These are phyloP conservation scores for Sturnira hondurensis DNA, from an alignment of 2,113 vertebrate genomes.

Conservation along the genomic window DNA sequence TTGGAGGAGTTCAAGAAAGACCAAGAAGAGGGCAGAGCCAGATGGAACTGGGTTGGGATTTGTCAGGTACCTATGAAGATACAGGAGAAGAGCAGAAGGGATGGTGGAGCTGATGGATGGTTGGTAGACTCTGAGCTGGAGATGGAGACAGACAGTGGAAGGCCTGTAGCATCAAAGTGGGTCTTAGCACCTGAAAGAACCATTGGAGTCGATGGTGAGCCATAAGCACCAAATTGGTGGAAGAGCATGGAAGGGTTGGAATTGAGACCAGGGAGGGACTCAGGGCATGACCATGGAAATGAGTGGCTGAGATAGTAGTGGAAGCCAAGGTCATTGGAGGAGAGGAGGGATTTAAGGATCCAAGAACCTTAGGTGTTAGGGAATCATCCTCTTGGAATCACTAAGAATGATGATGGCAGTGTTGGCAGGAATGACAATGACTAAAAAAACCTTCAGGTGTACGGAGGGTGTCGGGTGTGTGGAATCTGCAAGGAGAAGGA, in stretches of 20 bases:
- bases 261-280: neutral
- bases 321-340: neutral
- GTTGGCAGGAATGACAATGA: neutral
- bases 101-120: neutral
- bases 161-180: neutral
- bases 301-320: neutral
- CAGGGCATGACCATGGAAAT: neutral
- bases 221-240: neutral
- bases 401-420: neutral
- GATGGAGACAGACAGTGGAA: neutral
- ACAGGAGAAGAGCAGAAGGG: neutral
- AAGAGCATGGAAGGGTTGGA: neutral
- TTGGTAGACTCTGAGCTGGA: neutral
- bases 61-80: neutral
- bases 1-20: neutral
- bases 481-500: neutral
- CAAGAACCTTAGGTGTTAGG: neutral
- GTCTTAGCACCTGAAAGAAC: neutral
- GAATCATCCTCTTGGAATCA: neutral
- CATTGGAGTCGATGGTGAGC: neutral
- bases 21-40: neutral
- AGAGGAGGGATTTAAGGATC: neutral
- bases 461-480: neutral
- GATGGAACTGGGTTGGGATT: neutral
- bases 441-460: neutral